phyloP scores from a whole-genome alignment of 2,888 invertebrate genomes.

The Trachelus troglodyta region DNA sequence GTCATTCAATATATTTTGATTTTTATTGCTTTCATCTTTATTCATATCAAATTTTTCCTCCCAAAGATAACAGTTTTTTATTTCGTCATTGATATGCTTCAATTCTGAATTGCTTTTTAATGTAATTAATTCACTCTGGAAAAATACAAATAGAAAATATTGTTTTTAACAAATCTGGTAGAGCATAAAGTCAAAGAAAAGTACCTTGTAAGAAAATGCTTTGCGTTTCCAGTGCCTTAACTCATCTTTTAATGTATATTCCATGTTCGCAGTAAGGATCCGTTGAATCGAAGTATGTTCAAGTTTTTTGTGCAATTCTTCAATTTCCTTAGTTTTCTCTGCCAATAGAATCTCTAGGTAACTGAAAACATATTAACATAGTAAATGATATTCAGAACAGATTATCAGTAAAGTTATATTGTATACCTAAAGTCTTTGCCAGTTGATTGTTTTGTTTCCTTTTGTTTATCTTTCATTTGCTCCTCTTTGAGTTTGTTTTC shows the following conservation, averaged over 20 bases:
- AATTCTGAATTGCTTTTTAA: constrained; percentile 31
- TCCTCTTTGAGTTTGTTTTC: constrained; percentile 45
- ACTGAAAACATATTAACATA: constrained; percentile 29
- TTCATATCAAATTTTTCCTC: constrained; percentile 65
- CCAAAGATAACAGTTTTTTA: neutral
- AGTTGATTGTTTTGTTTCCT: constrained; percentile 5
- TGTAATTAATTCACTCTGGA: constrained; percentile 34
- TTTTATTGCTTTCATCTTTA: constrained; percentile 68
- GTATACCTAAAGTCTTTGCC: constrained; percentile 30
- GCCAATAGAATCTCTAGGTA: constrained; percentile 46
- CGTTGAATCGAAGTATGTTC: constrained; percentile 46
- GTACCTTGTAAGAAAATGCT: constrained; percentile 44
- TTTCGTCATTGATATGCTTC: neutral
- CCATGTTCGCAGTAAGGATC: constrained; percentile 43
- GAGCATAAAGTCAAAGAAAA: neutral
- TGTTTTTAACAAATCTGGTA: neutral
- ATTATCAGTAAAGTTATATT: neutral
- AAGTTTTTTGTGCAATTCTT: constrained; percentile 43
- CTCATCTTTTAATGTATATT: constrained; percentile 35
- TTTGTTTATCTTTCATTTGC: constrained; percentile 30
- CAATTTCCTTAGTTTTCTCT: constrained; percentile 44
- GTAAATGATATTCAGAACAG: neutral
- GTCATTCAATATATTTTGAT: constrained; percentile 29
- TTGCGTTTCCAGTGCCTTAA: constrained; percentile 42
- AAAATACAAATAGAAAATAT: neutral